Evolutionary conservation across 35 echinoderm and acorn worm species (phyloP).

Genomic region (Apostichopus californicus): DNA sequence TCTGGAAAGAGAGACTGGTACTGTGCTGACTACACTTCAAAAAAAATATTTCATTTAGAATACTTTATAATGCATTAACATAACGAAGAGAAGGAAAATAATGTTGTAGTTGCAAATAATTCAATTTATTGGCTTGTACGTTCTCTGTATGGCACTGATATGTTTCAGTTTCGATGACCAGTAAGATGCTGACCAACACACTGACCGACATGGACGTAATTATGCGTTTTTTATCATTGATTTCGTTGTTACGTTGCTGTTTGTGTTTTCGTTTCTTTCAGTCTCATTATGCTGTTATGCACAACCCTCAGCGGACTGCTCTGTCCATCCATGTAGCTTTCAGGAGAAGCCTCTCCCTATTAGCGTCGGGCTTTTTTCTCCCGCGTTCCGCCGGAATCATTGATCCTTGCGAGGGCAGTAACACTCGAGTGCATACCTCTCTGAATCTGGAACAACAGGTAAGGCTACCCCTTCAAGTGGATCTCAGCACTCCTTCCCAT

Average conservation of each 20-base stretch:
- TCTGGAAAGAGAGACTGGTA: too few relatives aligned
- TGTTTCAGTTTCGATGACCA: too few relatives aligned
- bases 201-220: too few relatives aligned
- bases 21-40: too few relatives aligned
- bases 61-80: too few relatives aligned
- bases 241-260: neutral
- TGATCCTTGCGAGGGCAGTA: slow-evolving; percentile 86
- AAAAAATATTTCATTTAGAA: too few relatives aligned
- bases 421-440: slow-evolving; percentile 89
- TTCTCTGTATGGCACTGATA: too few relatives aligned
- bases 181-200: too few relatives aligned
- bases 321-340: slow-evolving; percentile 89
- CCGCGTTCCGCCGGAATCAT: slow-evolving; percentile 94
- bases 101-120: too few relatives aligned
- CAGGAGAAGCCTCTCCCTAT: slow-evolving; percentile 81
- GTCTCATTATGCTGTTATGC: slow-evolving; percentile 96
- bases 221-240: too few relatives aligned
- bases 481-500: neutral
- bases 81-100: too few relatives aligned
- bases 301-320: slow-evolving; percentile 84
- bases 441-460: slow-evolving; percentile 96
- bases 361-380: slow-evolving; percentile 93
- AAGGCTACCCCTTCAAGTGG: neutral
- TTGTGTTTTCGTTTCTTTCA: slow-evolving; percentile 31
- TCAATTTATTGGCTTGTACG: too few relatives aligned